Percentiles rank a stretch among this genome's conserved stretches.
phyloP scores from a whole-genome alignment of 2,113 vertebrate species.

The Sminthopsis crassicaudata region DNA sequence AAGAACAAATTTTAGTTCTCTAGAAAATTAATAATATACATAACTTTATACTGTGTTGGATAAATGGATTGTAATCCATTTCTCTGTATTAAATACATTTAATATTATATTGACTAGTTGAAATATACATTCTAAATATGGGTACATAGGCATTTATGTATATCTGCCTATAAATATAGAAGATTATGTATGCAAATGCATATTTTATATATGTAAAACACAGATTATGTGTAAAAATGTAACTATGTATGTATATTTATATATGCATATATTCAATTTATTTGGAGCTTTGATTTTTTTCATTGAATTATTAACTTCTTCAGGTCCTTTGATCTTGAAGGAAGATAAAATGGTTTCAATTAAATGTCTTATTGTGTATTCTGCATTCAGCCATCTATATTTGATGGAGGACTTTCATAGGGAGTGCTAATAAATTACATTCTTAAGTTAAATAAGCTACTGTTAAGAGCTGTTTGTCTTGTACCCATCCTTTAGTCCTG shows the following conservation, averaged over 20 bases:
- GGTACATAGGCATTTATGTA: neutral
- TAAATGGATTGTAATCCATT: neutral
- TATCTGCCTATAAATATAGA: neutral
- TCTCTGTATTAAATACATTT: neutral
- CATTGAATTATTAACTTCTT: neutral
- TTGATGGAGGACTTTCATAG: constrained; percentile 37
- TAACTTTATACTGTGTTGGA: neutral
- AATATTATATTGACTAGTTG: neutral
- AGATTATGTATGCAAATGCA: neutral
- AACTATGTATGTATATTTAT: neutral
- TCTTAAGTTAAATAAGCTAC: constrained; percentile 16
- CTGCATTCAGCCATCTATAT: neutral
- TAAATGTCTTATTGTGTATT: neutral
- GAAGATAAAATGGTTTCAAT: neutral
- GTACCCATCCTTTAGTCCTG: constrained; percentile 32
- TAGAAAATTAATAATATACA: no score
- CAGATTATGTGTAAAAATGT: neutral
- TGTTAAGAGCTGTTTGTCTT: constrained; percentile 41
- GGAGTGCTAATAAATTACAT: neutral
- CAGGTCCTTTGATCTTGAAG: neutral
- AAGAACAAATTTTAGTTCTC: no score
- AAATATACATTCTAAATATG: neutral
- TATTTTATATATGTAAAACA: neutral
- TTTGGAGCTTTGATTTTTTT: neutral
- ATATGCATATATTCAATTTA: neutral